phyloP scores from a whole-genome alignment of 2,113 vertebrate genomes.

The Nicator chloris region DNA sequence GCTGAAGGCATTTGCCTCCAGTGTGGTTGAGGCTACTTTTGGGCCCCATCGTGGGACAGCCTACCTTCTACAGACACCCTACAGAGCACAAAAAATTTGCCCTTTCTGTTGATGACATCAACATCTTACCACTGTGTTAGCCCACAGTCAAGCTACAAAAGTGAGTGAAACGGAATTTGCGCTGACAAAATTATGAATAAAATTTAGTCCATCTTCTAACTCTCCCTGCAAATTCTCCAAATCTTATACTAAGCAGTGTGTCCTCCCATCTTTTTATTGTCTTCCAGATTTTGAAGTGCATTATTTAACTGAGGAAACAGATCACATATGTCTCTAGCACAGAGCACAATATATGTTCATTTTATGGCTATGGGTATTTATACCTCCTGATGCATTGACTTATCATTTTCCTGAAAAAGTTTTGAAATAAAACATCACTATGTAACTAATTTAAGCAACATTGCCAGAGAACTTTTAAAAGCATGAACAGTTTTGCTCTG shows the following conservation, averaged over 20 bases:
- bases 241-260: not conserved
- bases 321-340: not conserved
- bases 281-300: not conserved
- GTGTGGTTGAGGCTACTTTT: not conserved
- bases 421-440: not conserved
- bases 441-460: not conserved
- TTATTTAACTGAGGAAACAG: not conserved
- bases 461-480: not conserved
- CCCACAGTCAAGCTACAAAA: not conserved
- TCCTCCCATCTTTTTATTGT: not conserved
- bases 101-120: not conserved
- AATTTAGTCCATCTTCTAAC: not conserved
- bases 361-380: not conserved
- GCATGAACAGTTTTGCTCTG: not conserved
- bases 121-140: not conserved
- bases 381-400: not conserved
- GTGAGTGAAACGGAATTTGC: not conserved
- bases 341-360: not conserved
- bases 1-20: not conserved
- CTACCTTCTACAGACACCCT: not conserved
- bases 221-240: not conserved
- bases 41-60: not conserved
- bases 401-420: not conserved
- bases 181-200: not conserved
- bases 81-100: not conserved